A percentile compares a stretch with the other conserved stretches of the same genome.
Evolutionary conservation across 1,140 invertebrate species (phyloP).

Genomic region (Cherax destructor): DNA sequence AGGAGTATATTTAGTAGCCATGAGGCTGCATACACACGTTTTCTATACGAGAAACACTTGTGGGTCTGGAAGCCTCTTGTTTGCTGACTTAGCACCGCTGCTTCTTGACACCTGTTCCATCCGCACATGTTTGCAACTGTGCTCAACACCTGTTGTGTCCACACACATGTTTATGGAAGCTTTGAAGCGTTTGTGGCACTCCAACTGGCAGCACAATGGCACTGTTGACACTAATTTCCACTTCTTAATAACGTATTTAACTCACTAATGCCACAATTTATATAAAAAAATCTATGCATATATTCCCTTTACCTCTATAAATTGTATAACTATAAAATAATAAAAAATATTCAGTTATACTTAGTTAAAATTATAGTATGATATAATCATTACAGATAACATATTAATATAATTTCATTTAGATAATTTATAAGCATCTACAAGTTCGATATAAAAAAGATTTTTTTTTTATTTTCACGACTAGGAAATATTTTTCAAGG

Average conservation of each 20-base stretch:
- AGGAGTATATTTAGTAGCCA: slow-evolving; percentile 10
- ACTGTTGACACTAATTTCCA: background rate
- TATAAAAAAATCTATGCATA: background rate
- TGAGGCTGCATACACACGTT: slow-evolving; percentile 31
- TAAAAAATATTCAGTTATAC: background rate
- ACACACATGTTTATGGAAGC: slow-evolving; percentile 21
- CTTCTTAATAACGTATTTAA: background rate
- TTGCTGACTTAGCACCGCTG: background rate
- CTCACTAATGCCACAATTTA: background rate
- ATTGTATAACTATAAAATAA: background rate
- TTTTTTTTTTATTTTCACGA: background rate
- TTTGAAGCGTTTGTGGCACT: slow-evolving; percentile 4
- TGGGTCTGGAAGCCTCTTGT: background rate
- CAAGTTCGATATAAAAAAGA: too few species aligned
- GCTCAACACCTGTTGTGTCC: slow-evolving; percentile 8
- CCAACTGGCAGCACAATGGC: background rate
- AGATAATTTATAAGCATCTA: too few species aligned
- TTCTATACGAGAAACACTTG: background rate
- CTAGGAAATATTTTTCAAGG: background rate
- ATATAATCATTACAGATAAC: background rate
- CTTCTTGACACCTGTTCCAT: background rate
- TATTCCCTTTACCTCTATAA: background rate
- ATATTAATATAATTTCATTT: too few species aligned
- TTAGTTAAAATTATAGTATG: background rate
- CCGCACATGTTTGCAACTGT: background rate